Conservation (phyloP, 2,888 invertebrate genomes). For the Cremastinae sp. region DNA sequence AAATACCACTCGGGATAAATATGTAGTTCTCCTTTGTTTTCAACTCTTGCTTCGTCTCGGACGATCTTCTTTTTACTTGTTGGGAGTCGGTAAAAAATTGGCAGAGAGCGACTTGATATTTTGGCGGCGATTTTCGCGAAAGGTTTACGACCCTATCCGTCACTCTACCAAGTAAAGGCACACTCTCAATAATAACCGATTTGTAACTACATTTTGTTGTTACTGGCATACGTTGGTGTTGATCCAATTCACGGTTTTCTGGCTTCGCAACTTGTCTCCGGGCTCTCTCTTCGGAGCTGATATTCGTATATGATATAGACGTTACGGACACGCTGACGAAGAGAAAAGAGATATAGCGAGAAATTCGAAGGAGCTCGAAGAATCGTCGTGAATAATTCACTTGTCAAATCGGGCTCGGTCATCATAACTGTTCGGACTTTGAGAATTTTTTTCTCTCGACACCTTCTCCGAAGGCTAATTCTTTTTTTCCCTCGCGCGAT, state of each 20-base stretch:
- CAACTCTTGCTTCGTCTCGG: no score
- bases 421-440: conserved; percentile 34
- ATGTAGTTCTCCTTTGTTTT: no score
- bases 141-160: conserved; percentile 63
- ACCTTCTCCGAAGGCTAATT: background rate
- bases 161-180: conserved; percentile 46
- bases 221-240: conserved; percentile 73
- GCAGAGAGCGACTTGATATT: no score
- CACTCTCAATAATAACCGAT: conserved; percentile 33
- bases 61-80: no score
- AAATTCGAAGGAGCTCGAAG: conserved; percentile 5
- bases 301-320: background rate
- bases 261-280: conserved; percentile 26
- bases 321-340: conserved; percentile 11
- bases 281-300: conserved; percentile 37
- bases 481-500: background rate
- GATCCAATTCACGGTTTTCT: conserved; percentile 67
- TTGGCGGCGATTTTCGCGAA: background rate
- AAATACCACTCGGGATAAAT: no score
- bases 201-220: conserved; percentile 72
- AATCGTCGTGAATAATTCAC: conserved; percentile 29
- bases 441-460: background rate
- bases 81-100: no score
- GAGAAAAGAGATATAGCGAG: background rate
- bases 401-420: conserved; percentile 17